Evolutionary conservation across 2,888 invertebrate species (phyloP).

Genomic region (Agapostemon virescens): DNA sequence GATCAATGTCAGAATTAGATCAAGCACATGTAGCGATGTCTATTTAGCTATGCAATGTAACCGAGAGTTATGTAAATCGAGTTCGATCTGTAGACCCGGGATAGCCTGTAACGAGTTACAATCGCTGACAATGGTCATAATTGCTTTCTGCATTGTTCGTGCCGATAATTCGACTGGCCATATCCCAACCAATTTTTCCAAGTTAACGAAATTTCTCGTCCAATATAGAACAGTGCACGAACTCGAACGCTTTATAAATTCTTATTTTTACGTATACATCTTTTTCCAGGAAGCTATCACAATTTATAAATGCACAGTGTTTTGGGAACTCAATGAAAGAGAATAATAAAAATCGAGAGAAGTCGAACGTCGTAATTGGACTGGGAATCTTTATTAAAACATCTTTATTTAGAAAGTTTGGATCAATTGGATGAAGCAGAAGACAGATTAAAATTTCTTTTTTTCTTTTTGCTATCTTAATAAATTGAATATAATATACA

Average conservation of each 20-base stretch:
- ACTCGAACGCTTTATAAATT: background rate
- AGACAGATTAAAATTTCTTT: too few species aligned
- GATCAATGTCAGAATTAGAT: conserved; percentile 14
- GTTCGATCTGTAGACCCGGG: conserved; percentile 46
- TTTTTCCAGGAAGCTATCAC: too few species aligned
- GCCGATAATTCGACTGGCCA: background rate
- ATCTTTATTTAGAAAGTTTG: too few species aligned
- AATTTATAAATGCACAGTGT: too few species aligned
- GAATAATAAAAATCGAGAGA: too few species aligned
- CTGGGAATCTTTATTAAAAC: too few species aligned
- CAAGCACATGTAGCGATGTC: conserved; percentile 19
- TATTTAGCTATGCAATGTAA: conserved; percentile 15
- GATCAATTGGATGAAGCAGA: too few species aligned
- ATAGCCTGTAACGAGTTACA: conserved; percentile 60
- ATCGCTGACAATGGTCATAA: conserved; percentile 56
- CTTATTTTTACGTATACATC: background rate
- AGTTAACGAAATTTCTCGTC: background rate
- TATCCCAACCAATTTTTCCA: conserved; percentile 10
- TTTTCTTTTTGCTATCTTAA: too few species aligned
- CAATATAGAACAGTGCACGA: background rate
- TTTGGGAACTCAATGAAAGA: too few species aligned
- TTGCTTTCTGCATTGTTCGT: conserved; percentile 49
- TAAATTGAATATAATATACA: too few species aligned
- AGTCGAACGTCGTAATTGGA: too few species aligned
- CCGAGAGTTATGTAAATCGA: conserved; percentile 47